These are phyloP conservation scores for Euthynnus affinis DNA, from an alignment of 2,797 vertebrate genomes.

Conservation along the genomic window DNA sequence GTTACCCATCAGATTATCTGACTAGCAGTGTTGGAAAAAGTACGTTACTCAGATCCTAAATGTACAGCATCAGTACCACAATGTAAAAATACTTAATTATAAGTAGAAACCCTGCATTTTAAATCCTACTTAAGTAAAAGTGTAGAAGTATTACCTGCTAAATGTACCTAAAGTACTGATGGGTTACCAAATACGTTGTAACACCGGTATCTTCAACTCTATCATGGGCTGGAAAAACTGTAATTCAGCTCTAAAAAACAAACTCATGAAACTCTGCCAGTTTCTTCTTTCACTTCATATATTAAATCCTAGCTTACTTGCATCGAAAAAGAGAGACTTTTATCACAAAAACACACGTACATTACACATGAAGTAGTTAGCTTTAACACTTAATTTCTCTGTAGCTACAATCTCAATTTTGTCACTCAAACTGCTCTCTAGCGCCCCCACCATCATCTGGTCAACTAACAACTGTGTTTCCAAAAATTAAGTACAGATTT, in stretches of 20 bases:
- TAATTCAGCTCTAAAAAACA: background rate
- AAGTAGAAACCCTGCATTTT: no score
- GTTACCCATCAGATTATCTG: no score
- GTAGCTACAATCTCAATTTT: conserved; percentile 30
- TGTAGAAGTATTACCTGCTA: no score
- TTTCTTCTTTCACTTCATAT: background rate
- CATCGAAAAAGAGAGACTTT: rapidly evolving
- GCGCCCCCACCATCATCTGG: conserved; percentile 30
- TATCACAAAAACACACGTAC: background rate
- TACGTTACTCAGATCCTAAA: no score
- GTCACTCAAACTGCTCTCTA: background rate
- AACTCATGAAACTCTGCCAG: background rate
- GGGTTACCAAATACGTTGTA: no score
- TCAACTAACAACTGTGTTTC: background rate
- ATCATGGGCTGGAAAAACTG: background rate
- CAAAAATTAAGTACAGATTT: no score
- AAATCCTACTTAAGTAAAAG: no score
- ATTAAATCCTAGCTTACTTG: rapidly evolving
- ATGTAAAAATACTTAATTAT: no score
- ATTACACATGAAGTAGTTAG: background rate
- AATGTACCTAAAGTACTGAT: no score
- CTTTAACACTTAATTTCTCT: conserved; percentile 7
- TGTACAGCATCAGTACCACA: no score
- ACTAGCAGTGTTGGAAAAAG: no score
- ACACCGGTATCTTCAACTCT: conserved; percentile 23